Percentiles rank a stretch among this genome's conserved stretches.
These are phyloP conservation scores for Phaenicophaeus curvirostris DNA, from an alignment of 2,797 vertebrate genomes.

Conservation along the genomic window DNA sequence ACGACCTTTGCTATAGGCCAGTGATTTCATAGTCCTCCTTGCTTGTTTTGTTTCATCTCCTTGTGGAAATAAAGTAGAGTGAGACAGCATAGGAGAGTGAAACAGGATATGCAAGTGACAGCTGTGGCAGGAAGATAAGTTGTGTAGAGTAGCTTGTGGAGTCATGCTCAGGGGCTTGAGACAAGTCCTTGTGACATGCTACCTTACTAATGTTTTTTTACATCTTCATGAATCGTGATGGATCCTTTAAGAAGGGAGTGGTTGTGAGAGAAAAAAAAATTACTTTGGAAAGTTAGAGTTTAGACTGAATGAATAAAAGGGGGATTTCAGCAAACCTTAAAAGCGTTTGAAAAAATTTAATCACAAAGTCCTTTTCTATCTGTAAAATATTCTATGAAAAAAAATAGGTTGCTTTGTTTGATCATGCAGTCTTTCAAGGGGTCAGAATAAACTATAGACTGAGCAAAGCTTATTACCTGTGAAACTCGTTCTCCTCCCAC, in stretches of 20 bases:
- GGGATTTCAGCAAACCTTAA: background rate
- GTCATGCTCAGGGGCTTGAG: background rate
- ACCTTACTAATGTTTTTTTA: background rate
- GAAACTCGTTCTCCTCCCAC: background rate
- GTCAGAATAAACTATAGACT: background rate
- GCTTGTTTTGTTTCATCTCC: background rate
- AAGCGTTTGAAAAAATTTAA: accelerated
- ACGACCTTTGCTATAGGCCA: background rate
- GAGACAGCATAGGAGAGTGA: background rate
- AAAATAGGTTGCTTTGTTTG: background rate
- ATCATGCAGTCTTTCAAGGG: background rate
- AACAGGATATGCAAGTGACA: background rate
- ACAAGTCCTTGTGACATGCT: background rate
- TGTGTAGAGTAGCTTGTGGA: background rate
- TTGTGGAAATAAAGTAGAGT: conserved; percentile 2
- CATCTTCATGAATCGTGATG: background rate
- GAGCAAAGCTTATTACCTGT: background rate
- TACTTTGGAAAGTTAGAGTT: background rate
- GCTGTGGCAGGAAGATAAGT: background rate
- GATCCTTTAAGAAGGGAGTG: background rate
- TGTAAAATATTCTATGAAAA: background rate
- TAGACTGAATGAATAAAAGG: background rate
- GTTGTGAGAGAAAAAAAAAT: background rate
- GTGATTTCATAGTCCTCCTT: background rate
- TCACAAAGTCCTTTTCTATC: background rate